Conservation (phyloP, 2,888 invertebrate species). For the Chouioia cunea region DNA sequence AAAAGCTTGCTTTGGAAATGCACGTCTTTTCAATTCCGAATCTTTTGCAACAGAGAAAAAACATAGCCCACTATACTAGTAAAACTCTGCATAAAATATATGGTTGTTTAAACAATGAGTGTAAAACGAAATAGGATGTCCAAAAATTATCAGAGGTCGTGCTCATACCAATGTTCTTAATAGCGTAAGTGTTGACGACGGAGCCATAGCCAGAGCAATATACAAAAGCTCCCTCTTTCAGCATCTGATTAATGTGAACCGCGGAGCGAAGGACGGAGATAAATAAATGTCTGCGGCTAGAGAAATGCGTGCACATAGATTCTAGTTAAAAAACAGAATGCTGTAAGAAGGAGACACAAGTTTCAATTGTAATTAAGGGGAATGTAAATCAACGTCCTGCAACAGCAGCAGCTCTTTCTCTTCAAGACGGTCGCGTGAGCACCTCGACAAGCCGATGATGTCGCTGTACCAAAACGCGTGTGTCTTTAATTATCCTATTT, state of each 20-base stretch:
- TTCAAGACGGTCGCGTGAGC: conserved; percentile 18
- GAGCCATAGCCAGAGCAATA: conserved; percentile 21
- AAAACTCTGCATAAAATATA: background rate
- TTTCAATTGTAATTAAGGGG: conserved; percentile 66
- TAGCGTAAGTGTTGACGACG: background rate
- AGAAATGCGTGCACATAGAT: conserved; percentile 16
- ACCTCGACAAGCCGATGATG: background rate
- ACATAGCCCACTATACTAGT: too few relatives aligned
- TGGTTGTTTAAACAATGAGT: background rate
- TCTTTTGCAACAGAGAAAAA: too few relatives aligned
- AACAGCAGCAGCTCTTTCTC: conserved; percentile 28
- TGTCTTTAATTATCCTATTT: conserved; percentile 35
- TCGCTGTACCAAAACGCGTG: too few relatives aligned
- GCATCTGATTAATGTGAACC: conserved; percentile 33
- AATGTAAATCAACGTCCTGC: conserved; percentile 65
- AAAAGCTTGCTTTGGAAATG: too few relatives aligned
- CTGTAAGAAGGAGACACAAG: conserved; percentile 30
- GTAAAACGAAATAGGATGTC: background rate
- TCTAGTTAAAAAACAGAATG: background rate
- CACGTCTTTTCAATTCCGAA: too few relatives aligned
- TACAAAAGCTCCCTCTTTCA: conserved; percentile 27
- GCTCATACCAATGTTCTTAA: background rate
- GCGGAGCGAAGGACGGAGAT: conserved; percentile 29
- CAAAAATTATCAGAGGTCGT: too few relatives aligned
- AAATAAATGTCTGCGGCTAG: conserved; percentile 27